Conservation (phyloP, 2,113 vertebrate genomes). For the Crotalus helleri region DNA sequence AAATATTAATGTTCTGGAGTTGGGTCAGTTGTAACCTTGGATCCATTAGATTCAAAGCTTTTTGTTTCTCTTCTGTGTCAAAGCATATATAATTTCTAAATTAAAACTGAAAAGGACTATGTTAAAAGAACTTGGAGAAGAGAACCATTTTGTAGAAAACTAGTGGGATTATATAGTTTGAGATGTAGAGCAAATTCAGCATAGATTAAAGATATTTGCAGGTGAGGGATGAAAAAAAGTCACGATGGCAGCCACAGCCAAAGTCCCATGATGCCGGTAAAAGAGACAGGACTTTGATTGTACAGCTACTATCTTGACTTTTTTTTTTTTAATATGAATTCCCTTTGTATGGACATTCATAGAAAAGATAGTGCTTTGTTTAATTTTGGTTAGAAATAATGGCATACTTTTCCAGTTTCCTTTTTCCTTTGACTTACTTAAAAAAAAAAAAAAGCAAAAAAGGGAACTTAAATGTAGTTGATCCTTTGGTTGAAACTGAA, state of each 20-base stretch:
- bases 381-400: conserved; percentile 38
- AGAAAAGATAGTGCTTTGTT: neutral
- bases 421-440: conserved; percentile 3
- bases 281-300: neutral
- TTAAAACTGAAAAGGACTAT: neutral
- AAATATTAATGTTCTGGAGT: neutral
- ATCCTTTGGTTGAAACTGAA: conserved; percentile 48
- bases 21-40: neutral
- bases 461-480: neutral
- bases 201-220: neutral
- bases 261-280: neutral
- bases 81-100: neutral
- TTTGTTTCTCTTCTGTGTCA: neutral
- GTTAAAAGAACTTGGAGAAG: neutral
- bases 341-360: neutral
- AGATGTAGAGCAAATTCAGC: neutral
- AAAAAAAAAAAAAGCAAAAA: neutral
- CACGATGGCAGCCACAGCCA: neutral
- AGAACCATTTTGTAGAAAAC: neutral
- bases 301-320: neutral
- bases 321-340: neutral
- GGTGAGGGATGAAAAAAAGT: neutral
- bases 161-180: neutral
- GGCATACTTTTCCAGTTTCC: conserved; percentile 27
- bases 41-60: neutral